phyloP scores from a whole-genome alignment of 2,797 vertebrate species.

The Diplodus sargus region DNA sequence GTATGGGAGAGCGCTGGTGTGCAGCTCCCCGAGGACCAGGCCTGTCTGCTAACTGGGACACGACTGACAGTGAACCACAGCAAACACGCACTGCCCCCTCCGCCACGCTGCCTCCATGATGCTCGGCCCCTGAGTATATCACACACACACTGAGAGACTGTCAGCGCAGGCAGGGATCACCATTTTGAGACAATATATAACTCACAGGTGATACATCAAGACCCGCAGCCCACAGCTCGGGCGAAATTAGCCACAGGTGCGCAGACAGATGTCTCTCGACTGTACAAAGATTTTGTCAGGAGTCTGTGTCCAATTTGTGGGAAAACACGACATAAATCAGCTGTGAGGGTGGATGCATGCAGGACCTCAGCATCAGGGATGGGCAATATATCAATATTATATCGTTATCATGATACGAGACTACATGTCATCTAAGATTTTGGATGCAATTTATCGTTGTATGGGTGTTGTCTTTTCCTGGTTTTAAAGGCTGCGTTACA shows the following conservation, averaged over 20 bases:
- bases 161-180: constrained; percentile 41
- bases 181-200: constrained; percentile 58
- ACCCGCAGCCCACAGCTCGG: constrained; percentile 41
- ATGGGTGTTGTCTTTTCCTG: too few relatives aligned
- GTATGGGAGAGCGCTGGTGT: constrained; percentile 74
- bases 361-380: neutral
- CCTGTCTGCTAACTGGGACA: constrained; percentile 85
- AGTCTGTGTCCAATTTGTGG: constrained; percentile 24
- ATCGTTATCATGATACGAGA: too few relatives aligned
- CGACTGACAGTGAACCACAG: constrained; percentile 81
- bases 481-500: too few relatives aligned
- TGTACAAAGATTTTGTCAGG: constrained; percentile 18
- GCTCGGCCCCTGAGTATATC: constrained; percentile 59
- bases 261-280: constrained; percentile 26
- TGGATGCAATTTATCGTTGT: too few relatives aligned
- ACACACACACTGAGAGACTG: constrained; percentile 64
- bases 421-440: too few relatives aligned
- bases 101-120: constrained; percentile 54
- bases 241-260: constrained; percentile 66
- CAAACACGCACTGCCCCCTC: constrained; percentile 67
- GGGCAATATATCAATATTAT: too few relatives aligned
- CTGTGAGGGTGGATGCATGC: neutral
- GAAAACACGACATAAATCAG: constrained; percentile 52
- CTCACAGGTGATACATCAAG: constrained; percentile 56
- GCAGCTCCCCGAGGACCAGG: constrained; percentile 75